These are phyloP conservation scores for Mungos mungo DNA, from an alignment of 2,113 vertebrate species.

Conservation along the genomic window DNA sequence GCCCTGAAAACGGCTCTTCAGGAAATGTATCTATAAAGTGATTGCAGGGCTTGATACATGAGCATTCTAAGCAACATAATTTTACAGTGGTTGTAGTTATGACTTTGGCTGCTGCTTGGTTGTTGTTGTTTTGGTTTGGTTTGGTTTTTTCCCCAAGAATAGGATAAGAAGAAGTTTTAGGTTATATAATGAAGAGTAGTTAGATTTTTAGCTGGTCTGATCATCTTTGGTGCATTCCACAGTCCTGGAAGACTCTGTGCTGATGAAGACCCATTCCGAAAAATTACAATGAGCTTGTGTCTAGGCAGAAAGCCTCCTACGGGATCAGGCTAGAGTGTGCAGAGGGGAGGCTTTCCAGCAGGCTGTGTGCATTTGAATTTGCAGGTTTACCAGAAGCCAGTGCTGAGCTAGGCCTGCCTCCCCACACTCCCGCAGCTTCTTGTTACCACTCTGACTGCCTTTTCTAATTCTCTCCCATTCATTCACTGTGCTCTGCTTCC, in stretches of 20 bases:
- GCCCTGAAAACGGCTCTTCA: background rate
- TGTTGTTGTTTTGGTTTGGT: background rate
- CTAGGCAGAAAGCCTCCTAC: background rate
- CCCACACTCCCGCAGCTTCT: background rate
- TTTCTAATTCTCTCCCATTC: background rate
- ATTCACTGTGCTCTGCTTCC: background rate
- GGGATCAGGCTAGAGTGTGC: background rate
- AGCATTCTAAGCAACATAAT: background rate
- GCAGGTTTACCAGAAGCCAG: background rate
- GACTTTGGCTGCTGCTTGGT: background rate
- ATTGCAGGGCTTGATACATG: background rate
- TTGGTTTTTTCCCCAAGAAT: background rate
- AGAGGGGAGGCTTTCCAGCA: background rate
- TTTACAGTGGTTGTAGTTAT: background rate
- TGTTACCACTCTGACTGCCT: background rate
- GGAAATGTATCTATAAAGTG: background rate
- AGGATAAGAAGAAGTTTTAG: background rate
- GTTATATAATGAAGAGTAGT: background rate
- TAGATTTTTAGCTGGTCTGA: background rate
- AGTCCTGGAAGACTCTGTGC: background rate
- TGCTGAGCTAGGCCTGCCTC: background rate
- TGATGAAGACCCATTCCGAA: background rate
- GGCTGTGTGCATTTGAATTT: background rate
- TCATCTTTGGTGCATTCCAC: background rate
- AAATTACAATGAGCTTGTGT: background rate